phyloP scores from a whole-genome alignment of 2,797 vertebrate species.

The Scolopax rusticola region DNA sequence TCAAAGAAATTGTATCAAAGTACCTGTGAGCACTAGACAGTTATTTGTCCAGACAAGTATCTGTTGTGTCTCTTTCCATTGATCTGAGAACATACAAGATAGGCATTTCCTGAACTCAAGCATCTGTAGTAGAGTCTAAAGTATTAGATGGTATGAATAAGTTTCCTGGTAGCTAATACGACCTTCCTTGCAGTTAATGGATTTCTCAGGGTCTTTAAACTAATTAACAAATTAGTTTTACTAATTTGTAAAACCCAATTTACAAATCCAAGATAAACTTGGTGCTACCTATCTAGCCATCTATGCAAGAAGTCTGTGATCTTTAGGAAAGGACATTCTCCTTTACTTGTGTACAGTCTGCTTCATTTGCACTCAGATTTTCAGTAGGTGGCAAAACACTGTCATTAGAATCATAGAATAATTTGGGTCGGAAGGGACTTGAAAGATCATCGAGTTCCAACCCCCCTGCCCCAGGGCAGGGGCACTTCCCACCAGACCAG shows the following conservation, averaged over 20 bases:
- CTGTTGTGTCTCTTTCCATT: background rate
- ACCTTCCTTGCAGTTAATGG: background rate
- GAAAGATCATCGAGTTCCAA: too few relatives aligned
- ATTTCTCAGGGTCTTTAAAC: background rate
- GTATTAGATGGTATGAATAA: background rate
- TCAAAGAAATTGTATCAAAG: background rate
- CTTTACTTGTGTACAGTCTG: background rate
- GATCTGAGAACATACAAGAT: background rate
- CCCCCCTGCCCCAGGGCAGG: too few relatives aligned
- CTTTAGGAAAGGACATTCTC: background rate
- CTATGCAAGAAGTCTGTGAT: background rate
- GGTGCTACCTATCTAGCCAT: background rate
- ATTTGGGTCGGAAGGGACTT: too few relatives aligned
- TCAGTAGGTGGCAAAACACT: background rate
- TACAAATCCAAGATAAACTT: background rate
- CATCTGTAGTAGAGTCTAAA: background rate
- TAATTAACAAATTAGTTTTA: too few relatives aligned
- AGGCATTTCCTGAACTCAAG: background rate
- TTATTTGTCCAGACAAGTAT: background rate
- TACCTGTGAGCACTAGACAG: background rate
- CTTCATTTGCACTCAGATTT: background rate
- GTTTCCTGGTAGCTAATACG: background rate
- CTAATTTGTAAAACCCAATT: too few relatives aligned
- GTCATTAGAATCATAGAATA: too few relatives aligned
- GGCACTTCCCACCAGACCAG: too few relatives aligned